A percentile compares a stretch with the other conserved stretches of the same genome.
These are phyloP conservation scores for Drosophila lacertosa DNA, from an alignment of 1,140 invertebrate species.

Conservation along the genomic window DNA sequence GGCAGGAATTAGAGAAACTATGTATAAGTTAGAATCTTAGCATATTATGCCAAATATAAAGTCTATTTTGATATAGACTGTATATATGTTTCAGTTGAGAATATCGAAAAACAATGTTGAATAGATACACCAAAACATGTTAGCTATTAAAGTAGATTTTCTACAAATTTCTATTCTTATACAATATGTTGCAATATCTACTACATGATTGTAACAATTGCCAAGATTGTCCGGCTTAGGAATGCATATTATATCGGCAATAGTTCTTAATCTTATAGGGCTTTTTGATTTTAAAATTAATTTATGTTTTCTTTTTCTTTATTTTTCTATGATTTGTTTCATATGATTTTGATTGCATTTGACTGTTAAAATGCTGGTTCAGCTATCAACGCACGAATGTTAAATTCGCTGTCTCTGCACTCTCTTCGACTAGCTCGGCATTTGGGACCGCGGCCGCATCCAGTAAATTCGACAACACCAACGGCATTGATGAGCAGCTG, in stretches of 20 bases:
- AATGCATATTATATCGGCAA: too few species aligned
- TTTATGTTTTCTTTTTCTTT: slow-evolving; percentile 29
- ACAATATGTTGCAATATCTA: too few species aligned
- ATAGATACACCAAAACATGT: too few species aligned
- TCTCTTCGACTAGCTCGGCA: slow-evolving; percentile 94
- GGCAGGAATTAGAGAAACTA: neutral
- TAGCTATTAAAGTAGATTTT: too few species aligned
- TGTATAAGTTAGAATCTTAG: neutral
- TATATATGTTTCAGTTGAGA: too few species aligned
- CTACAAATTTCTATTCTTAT: too few species aligned
- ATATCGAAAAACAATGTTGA: too few species aligned
- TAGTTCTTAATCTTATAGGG: slow-evolving; percentile 1
- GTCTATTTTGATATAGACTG: too few species aligned
- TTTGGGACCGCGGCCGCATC: slow-evolving; percentile 92
- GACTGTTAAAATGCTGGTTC: slow-evolving; percentile 37
- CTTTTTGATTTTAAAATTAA: slow-evolving; percentile 10
- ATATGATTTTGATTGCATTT: slow-evolving; percentile 39
- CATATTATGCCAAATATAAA: too few species aligned
- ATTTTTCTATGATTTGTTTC: slow-evolving; percentile 40
- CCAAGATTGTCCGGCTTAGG: too few species aligned
- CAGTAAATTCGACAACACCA: slow-evolving; percentile 88
- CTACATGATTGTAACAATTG: too few species aligned
- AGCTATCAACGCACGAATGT: slow-evolving; percentile 93
- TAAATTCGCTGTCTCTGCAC: slow-evolving; percentile 94
- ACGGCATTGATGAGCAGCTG: slow-evolving; percentile 93